Base-by-base conservation (phyloP, 2,797 vertebrate species). In the Enteromius afrohamiltoni region DNA sequence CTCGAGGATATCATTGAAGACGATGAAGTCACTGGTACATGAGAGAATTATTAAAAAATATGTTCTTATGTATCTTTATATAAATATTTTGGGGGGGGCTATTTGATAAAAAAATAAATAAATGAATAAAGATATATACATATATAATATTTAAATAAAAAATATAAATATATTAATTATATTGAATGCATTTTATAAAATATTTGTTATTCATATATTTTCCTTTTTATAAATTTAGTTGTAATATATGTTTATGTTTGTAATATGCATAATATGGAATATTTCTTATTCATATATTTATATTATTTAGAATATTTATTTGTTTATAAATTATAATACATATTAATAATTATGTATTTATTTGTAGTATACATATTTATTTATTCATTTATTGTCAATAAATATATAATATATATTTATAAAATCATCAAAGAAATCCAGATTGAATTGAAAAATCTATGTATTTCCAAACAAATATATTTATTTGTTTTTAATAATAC, bases 1-100 rank as follows among this genome's bases (percentile, higher is more conserved):
- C 88, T 95, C 3, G 95, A 97, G 3, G 96, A 98, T 80, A 87
- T 93, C 1, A 11, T 90, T 0, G 95, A 96, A 85, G 96, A 97
- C 69, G 95, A 96, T 0, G 95, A 95, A 83, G 89, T 90, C 23
- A 91, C 90, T 13, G 93, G 87, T 89, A 73, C 21, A n/a, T 80
- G 29, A 68, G 47, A 67, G 29, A 6, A 14, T 40, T 45, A 45
- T 45, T 45, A 11, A 31, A 16, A 64, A 16, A 21, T 23, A 23
- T 14, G 11, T 45, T 40, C 14, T 8, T 29, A 1, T 17, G 5
- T 49, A 2, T 45, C 13, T 51, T 4, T 1, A 31, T 31, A 19
- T 34, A 16, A 11, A 19, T 21, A 1, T n/a, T n/a, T n/a, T n/a
- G n/a, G n/a, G n/a, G n/a, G n/a, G n/a, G n/a, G n/a, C n/a, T n/a